A percentile compares a stretch with the other conserved stretches of the same genome.
Conservation (phyloP, 2,888 invertebrate species). For the Teinopalpus imperialis region DNA sequence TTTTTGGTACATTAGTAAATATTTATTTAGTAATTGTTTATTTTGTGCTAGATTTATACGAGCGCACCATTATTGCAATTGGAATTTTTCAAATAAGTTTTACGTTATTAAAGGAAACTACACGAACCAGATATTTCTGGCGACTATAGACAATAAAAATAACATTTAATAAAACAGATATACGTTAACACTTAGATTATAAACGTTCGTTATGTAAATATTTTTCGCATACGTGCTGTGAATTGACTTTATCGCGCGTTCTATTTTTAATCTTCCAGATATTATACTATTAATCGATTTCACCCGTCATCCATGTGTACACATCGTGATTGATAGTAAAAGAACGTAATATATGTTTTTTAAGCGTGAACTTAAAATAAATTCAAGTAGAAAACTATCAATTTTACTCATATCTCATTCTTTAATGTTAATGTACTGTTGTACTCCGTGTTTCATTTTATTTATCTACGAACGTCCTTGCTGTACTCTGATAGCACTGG, state of each 20-base stretch:
- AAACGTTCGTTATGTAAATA: slow-evolving; percentile 14
- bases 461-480: too few species aligned
- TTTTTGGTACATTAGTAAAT: slow-evolving; percentile 5
- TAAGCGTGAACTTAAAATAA: too few species aligned
- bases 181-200: too few species aligned
- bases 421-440: too few species aligned
- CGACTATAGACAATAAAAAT: not conserved
- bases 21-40: slow-evolving; percentile 4
- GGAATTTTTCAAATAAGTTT: slow-evolving; percentile 1
- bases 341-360: not conserved
- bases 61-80: not conserved
- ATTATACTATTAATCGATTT: slow-evolving; percentile 21
- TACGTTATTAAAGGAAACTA: not conserved
- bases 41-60: slow-evolving; percentile 4
- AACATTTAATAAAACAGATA: too few species aligned
- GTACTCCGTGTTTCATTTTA: too few species aligned
- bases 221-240: slow-evolving; percentile 1
- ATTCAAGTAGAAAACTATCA: too few species aligned
- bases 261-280: slow-evolving; percentile 22
- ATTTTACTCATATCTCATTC: too few species aligned
- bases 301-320: slow-evolving; percentile 13
- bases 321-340: slow-evolving; percentile 14
- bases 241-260: slow-evolving; percentile 17
- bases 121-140: not conserved
- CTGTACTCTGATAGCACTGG: too few species aligned